Evolutionary conservation across 2,888 invertebrate genomes (phyloP), one percentile per base, ranked within the genome.

Genomic region (Rhyacophila evoluta): DNA sequence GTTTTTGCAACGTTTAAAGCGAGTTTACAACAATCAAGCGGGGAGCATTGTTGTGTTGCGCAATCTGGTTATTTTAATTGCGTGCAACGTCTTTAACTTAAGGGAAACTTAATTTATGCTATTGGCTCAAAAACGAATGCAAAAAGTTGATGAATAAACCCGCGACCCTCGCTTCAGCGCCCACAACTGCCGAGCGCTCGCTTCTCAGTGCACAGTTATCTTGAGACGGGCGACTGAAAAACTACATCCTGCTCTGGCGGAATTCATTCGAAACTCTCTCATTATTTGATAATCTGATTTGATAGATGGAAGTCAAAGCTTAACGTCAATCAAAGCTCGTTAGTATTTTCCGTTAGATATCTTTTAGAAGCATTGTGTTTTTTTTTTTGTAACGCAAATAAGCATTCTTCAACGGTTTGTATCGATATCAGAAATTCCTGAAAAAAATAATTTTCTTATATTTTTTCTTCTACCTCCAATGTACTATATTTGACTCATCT

Each of bases 21-120:
- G 8, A 55, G 55, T 33, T 69, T 28, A 29, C 69, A 69, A 29
- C 33, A 29, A 69, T 69, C 33, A 29, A 69, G 33, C 28, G 29
- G 2, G 69, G 28, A 69, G 28, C 69, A 29, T 69, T 69, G 69
- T 69, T 69, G 27, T 69, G 19, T 28, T 28, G 69, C n/a, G 69
- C 69, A 28, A 69, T 69, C 69, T 11, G 69, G 69, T 69, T 69
- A 28, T 15, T 69, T 69, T 69, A 69, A 69, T 69, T 69, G 69
- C 69, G 69, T 69, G 69, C 28, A 28, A 2, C 55, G 55, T 10
- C 55, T 25, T 19, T 55, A 69, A 29, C 69, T 69, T 69, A 33
- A 69, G 12, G 55, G 55, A 55, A 55, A 10, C 6, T 15, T 29
- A 69, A 69, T 69, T 69, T 29, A 69, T 69, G 69, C 69, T 5